Evolutionary conservation across 2,888 invertebrate genomes (phyloP), one percentile per base, ranked within the genome.

Genomic region (Eudemis profundana): DNA sequence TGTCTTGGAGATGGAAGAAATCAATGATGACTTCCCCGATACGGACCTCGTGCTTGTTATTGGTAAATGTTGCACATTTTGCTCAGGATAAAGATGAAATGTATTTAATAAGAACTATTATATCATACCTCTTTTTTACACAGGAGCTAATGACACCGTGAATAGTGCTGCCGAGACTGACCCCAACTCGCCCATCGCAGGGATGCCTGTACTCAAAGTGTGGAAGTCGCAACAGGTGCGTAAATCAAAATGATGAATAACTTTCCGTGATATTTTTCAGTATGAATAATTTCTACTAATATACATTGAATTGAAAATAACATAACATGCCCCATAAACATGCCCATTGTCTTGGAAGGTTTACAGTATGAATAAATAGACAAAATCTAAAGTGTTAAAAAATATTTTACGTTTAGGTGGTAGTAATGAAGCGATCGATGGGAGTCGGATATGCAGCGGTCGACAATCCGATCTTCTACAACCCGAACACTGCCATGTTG

Each of bases 381-480:
- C 1, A 38, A n/a, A 38, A 53, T 53, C 0, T 53, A 17, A 8
- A n/a, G 4, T 10, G 8, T 8, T 1, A 60, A 15, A n/a, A 12
- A 38, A 14, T 1, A 29, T 40, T 54, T 21, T 53, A n/a, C 54
- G 72, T 74, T 17, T 72, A 96, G 96, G 96, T 97, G 49, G 95
- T 98, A 50, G 97, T 98, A 7, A 97, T 98, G 96, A 98, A 98
- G 91, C 93, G 98, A 74, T 96, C 97, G 0, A 93, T 97, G 77
- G 97, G 97, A 56, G 97, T 97, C 0, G 95, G 98, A 1, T 98
- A 98, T 84, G 97, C 97, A 0, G 97, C 97, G 0, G 97, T 98
- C 0, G 98, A 98, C 86, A 98, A 98, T 86, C 97, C 97, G 4
- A 95, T 98, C 71, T 98, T 98, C 93, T 98, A 97, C 93, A 97